These are phyloP conservation scores for Smithornis capensis DNA, from an alignment of 2,113 vertebrate genomes.

Conservation along the genomic window DNA sequence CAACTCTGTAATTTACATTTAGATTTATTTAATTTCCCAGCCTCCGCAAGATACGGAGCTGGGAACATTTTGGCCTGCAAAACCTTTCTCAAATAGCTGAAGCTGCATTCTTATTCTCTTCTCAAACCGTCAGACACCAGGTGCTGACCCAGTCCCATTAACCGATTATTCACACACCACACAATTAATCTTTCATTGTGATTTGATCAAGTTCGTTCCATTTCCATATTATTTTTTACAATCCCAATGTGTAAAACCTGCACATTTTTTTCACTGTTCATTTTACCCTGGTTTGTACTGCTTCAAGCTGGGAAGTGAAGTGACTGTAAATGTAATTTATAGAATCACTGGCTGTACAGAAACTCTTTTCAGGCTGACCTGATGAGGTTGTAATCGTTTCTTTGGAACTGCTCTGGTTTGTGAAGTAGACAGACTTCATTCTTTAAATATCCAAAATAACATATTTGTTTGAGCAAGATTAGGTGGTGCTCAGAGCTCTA, in stretches of 20 bases:
- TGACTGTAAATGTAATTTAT: conserved; percentile 52
- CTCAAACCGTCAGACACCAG: conserved; percentile 63
- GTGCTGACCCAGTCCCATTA: conserved; percentile 72
- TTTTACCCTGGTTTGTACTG: conserved; percentile 4
- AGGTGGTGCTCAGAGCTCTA: not conserved
- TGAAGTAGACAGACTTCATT: conserved; percentile 21
- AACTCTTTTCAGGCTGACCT: conserved; percentile 37
- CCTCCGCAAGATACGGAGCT: conserved; percentile 59
- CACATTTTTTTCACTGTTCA: conserved; percentile 52
- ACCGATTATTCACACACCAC: conserved; percentile 67
- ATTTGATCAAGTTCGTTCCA: conserved; percentile 57
- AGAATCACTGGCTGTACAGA: conserved; percentile 16
- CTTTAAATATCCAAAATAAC: conserved; percentile 55
- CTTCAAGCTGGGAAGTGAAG: conserved; percentile 49
- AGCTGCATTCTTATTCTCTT: conserved; percentile 66
- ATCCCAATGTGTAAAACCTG: conserved; percentile 28
- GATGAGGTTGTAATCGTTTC: not conserved
- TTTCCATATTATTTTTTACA: conserved; percentile 62
- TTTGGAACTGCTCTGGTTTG: conserved; percentile 28
- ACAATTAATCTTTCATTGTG: conserved; percentile 73
- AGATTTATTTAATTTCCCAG: conserved; percentile 74
- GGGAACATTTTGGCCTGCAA: conserved; percentile 68
- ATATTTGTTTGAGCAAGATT: conserved; percentile 48
- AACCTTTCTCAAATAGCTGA: conserved; percentile 70
- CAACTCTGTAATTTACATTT: conserved; percentile 73